A percentile compares a stretch with the other conserved stretches of the same genome.
These are phyloP conservation scores for Chrysogorgia sp. DNA, from an alignment of 92 coral and sea anemone genomes.

Conservation along the genomic window DNA sequence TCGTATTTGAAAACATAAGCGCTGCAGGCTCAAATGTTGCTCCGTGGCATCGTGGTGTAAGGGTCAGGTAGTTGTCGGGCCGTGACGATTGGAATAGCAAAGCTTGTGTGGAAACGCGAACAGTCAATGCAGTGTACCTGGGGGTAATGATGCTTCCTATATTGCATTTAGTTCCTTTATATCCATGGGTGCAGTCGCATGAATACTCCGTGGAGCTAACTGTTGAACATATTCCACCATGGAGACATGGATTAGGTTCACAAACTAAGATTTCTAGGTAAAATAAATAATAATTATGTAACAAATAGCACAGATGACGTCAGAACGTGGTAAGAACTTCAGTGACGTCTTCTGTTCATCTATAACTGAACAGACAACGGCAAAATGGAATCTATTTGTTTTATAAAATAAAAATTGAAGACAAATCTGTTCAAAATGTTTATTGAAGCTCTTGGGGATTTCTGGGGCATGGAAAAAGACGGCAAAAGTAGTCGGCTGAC, in stretches of 20 bases:
- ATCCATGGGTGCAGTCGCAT: constrained; percentile 68
- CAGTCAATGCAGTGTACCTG: constrained; percentile 57
- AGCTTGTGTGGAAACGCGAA: constrained; percentile 4
- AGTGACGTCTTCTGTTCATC: too few species aligned
- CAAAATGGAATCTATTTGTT: too few species aligned
- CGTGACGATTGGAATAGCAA: constrained; percentile 61
- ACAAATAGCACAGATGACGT: too few species aligned
- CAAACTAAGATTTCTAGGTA: constrained; percentile 64
- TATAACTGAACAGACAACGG: too few species aligned
- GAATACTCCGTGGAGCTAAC: constrained; percentile 43
- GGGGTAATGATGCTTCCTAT: constrained; percentile 53
- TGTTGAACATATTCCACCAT: constrained; percentile 64
- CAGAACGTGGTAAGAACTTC: too few species aligned
- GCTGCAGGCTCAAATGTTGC: constrained; percentile 46
- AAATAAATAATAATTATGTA: background rate
- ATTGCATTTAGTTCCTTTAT: constrained; percentile 61
- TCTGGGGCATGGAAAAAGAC: too few species aligned
- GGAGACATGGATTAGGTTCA: constrained; percentile 67
- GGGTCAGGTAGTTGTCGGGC: constrained; percentile 49
- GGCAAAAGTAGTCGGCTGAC: too few species aligned
- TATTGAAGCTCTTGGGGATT: too few species aligned
- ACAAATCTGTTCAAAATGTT: too few species aligned
- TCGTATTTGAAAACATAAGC: constrained; percentile 39
- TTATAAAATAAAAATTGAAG: too few species aligned
- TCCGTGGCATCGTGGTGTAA: constrained; percentile 45